Evolutionary conservation across 2,888 invertebrate species (phyloP).

Genomic region (Omphaloscelis lunosa): DNA sequence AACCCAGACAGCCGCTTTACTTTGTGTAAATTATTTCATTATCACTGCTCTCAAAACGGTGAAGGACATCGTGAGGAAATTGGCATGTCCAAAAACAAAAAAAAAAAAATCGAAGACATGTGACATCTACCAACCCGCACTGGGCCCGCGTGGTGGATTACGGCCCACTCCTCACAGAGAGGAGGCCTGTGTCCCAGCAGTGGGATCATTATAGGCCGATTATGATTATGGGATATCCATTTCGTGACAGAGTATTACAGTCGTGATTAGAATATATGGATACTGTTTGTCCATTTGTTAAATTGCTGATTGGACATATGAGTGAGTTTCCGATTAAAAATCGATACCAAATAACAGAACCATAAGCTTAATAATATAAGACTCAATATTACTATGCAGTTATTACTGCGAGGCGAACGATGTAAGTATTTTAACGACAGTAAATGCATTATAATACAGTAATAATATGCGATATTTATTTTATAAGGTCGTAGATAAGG

Average conservation of each 20-base stretch:
- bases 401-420: background rate
- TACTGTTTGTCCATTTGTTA: background rate
- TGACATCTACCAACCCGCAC: too few relatives aligned
- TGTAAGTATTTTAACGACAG: background rate
- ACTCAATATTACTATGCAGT: background rate
- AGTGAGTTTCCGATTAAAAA: background rate
- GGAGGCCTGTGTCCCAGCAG: too few relatives aligned
- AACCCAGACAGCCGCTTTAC: too few relatives aligned
- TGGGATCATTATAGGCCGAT: too few relatives aligned
- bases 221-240: background rate
- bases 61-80: too few relatives aligned
- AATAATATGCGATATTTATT: slow-evolving; percentile 4
- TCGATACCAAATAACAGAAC: background rate
- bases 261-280: background rate
- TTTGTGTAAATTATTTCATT: too few relatives aligned
- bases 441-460: slow-evolving; percentile 4
- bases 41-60: too few relatives aligned
- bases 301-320: background rate
- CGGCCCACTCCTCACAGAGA: too few relatives aligned
- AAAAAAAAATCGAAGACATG: too few relatives aligned
- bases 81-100: too few relatives aligned
- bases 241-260: background rate
- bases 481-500: slow-evolving; percentile 2
- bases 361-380: background rate
- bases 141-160: too few relatives aligned